phyloP scores from a whole-genome alignment of 2,113 vertebrate species.

The Peromyscus californicus region DNA sequence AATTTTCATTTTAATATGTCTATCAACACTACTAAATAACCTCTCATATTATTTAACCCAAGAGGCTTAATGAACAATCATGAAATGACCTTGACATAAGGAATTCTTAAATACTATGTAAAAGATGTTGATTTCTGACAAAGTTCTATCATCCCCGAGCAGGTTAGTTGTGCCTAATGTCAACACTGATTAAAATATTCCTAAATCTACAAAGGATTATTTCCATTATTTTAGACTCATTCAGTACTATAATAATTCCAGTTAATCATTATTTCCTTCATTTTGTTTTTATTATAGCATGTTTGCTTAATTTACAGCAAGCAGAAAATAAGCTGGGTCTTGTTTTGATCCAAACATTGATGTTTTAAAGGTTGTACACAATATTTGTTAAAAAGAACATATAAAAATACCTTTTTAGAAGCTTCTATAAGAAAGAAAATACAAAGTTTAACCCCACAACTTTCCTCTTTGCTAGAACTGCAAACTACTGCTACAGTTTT shows the following conservation, averaged over 20 bases:
- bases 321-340: slow-evolving; percentile 91
- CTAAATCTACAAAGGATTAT: slow-evolving; percentile 77
- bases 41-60: slow-evolving; percentile 59
- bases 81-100: slow-evolving; percentile 58
- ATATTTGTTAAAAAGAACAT: slow-evolving; percentile 92
- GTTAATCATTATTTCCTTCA: slow-evolving; percentile 90
- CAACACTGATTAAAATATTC: slow-evolving; percentile 73
- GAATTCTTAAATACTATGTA: slow-evolving; percentile 66
- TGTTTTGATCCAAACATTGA: slow-evolving; percentile 90
- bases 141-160: slow-evolving; percentile 70
- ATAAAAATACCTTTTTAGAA: slow-evolving; percentile 93
- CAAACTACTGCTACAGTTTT: slow-evolving; percentile 90
- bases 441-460: slow-evolving; percentile 92
- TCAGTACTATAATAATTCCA: slow-evolving; percentile 90
- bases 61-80: slow-evolving; percentile 64
- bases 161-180: slow-evolving; percentile 64
- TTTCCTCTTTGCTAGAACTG: slow-evolving; percentile 91
- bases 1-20: slow-evolving; percentile 59
- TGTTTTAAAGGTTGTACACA: slow-evolving; percentile 92
- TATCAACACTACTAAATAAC: slow-evolving; percentile 62
- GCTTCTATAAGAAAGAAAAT: slow-evolving; percentile 93
- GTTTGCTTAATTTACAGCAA: slow-evolving; percentile 93
- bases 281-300: slow-evolving; percentile 91
- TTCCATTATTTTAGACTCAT: slow-evolving; percentile 86
- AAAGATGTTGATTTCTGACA: slow-evolving; percentile 69